Evolutionary conservation across 30 jellyfish, hydroid and myxozoan genomes (phyloP), one percentile per base, ranked within the genome.

Genomic region (Cassiopea xamachana): DNA sequence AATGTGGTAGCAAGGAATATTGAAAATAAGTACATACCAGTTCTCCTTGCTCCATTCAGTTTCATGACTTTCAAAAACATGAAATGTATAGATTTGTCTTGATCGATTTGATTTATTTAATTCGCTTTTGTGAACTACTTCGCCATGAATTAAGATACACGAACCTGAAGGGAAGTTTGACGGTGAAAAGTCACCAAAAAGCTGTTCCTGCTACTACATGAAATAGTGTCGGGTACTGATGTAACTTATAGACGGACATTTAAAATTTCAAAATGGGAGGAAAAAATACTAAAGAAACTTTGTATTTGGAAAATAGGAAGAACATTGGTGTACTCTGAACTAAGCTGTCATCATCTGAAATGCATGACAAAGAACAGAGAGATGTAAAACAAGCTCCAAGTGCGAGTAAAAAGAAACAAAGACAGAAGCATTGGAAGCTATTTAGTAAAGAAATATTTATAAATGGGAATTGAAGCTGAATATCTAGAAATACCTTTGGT

Each of bases 121-220:
- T 86, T 96, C 99, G 75, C 99, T 96, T 86, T 92, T 96, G 72
- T 96, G 99, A 44, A 92, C 98, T 3, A 91, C 99, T 39, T 96
- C 94, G 75, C 98, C 99, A 60, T 96, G 99, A 46, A 96, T 96
- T 17, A 96, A 55, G 43, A 96, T 79, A 58, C 97, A 90, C n/a
- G 97, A 82, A 17, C 99, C 99, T 96, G 50, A 39, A 69, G 49
- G 14, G 64, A 88, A 55, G 1, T 14, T 1, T 45, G 64, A 2
- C 8, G 64, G 9, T 51, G 64, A 2, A 51, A 51, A 51, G 64
- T 51, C 9, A 51, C 8, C 64, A n/a, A 51, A 51, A 51, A 51
- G 64, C 64, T 51, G 64, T 4, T 9, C 64, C 64, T 51, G 8
- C 64, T n/a, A n/a, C n/a, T n/a, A n/a, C n/a, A n/a, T n/a, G n/a